Base-by-base conservation (phyloP, 37 sponge, comb jelly and placozoan species). In the Aphrocallistes beatrix region DNA sequence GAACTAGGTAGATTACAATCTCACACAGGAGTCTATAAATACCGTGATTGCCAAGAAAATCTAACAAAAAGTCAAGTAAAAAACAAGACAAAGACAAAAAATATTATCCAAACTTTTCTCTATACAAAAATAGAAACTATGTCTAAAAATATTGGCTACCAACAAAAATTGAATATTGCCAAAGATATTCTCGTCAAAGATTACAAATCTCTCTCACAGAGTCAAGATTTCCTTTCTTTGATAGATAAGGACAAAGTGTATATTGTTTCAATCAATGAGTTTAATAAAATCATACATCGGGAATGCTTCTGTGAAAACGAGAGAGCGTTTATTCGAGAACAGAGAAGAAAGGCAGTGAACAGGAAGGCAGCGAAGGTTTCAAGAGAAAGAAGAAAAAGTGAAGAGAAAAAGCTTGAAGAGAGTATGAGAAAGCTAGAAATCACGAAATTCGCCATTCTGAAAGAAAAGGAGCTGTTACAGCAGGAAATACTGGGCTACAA, bases 291-390 rank as follows among this genome's bases (percentile, higher is more conserved):
- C 21, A 60, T 60, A 32, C 10, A 60, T 28, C 75, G 75, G n/a
- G 75, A 60, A 6, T 60, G 75, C n/a, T 60, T 60, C 34, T 25
- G 32, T 60, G 75, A 60, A 21, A 60, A 25, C 10, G 75, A 60
- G 34, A 19, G 75, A 3, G 75, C 75, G 10, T 60, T 25, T 60
- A 60, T 60, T 32, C 75, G 75, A 1, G 75, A 60, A 60, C 75
- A 60, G 21, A 60, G 75, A 30, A 60, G n/a, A 13, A 60, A 60
- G n/a, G 75, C 75, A 19, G 75, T 60, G 75, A 60, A 60, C 21
- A 60, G 75, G 21, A 60, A 60, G n/a, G 75, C 75, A 60, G 75
- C 75, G 21, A 60, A 28, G n/a, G 75, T 60, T 32, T 60, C 75
- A 13, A 3, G 75, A 28, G n/a, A 19, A 19, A 19, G 75, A 19